A percentile compares a stretch with the other conserved stretches of the same genome.
Conservation (phyloP, 37 sponge, comb jelly and placozoan genomes). For the Ephydatia muelleri region DNA sequence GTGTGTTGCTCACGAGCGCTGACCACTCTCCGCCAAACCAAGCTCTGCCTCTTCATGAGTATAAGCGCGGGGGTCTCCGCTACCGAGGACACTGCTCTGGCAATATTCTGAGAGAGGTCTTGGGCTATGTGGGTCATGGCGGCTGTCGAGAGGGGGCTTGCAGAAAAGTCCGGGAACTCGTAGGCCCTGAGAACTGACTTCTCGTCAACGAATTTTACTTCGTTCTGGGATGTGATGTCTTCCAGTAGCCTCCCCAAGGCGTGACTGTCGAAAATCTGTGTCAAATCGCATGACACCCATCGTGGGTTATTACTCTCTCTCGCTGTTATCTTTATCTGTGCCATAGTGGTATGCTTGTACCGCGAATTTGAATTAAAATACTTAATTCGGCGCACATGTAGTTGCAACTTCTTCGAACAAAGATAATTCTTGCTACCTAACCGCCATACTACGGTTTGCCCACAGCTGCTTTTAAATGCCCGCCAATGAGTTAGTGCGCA, state of each 20-base stretch:
- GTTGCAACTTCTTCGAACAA: neutral
- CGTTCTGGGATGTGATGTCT: neutral
- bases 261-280: neutral
- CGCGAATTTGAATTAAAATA: neutral
- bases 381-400: neutral
- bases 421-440: no score
- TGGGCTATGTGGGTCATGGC: constrained; percentile 16
- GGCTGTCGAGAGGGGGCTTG: constrained; percentile 12
- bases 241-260: constrained; percentile 8
- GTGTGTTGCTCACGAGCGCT: neutral
- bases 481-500: no score
- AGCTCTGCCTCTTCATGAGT: neutral
- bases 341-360: neutral
- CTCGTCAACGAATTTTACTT: constrained; percentile 6
- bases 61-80: constrained; percentile 34
- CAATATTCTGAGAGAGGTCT: neutral
- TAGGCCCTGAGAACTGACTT: neutral
- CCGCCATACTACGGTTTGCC: no score
- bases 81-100: constrained; percentile 13
- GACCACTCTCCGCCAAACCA: constrained; percentile 42
- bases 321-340: neutral
- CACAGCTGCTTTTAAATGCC: no score
- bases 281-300: constrained; percentile 15
- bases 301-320: neutral
- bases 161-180: constrained; percentile 43